Evolutionary conservation across 2,888 invertebrate species (phyloP), one percentile per base, ranked within the genome.

Genomic region (Itoplectis maculator): DNA sequence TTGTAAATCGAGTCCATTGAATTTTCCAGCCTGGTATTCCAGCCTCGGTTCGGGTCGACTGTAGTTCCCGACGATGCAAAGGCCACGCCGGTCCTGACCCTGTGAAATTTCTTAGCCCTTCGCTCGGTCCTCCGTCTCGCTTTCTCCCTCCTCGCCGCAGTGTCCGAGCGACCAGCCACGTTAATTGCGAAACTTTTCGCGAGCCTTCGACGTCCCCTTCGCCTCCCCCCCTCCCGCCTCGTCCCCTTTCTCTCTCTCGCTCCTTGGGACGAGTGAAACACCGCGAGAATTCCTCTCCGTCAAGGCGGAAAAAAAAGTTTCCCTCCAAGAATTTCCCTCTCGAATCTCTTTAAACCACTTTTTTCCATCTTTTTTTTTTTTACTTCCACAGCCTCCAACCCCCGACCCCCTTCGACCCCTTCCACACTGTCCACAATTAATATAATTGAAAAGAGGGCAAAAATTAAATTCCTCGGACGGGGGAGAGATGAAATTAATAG

Each of bases 141-240:
- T n/a, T n/a, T n/a, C n/a, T n/a, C 35, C 13, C 37, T 29, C 77
- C 59, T 73, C 69, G 63, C 68, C 66, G 49, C 70, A 72, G 74
- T 81, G 72, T 74, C 81, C 79, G 72, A 69, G 65, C 75, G 78
- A 68, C 79, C 82, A 74, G 84, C 72, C 81, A 79, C 84, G 84
- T 86, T 86, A 86, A 86, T 86, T 86, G 83, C 86, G 63, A 86
- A 86, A 86, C 85, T 86, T 86, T 86, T 51, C 77, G 72, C 76
- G 59, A 78, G 82, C 49, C 65, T 74, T 78, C 70, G 73, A 74
- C 77, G 56, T 69, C 66, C 54, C 49, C 49, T 45, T 45, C 45
- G 56, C 29, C 40, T 7, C 42, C 68, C 59, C 61, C 73, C 75
- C 84, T 81, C 68, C 59, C 61, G 68, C 75, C 84, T 81, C 80